Evolutionary conservation across 2,888 invertebrate genomes (phyloP), one percentile per base, ranked within the genome.

Genomic region (Sminthurides aquaticus): DNA sequence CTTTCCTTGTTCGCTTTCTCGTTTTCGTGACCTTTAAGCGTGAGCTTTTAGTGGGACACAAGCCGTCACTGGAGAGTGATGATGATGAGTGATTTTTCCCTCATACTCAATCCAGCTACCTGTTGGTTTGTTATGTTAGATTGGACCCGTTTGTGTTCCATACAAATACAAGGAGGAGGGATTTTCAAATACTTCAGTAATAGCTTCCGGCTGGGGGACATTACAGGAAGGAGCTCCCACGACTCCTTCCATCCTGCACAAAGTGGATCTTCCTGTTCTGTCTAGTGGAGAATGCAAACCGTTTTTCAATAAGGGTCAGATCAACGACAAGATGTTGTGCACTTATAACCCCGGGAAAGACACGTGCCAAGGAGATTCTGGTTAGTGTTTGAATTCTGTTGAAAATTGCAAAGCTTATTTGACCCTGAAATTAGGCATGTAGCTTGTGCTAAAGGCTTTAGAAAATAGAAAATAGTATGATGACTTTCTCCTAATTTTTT

Each of bases 281-380:
- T 52, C 60, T 3, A 59, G 29, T 18, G 5, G 57, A 55, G 62
- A 65, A 43, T 67, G 67, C 48, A 22, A 48, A 26, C 11, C 48
- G 24, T 64, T 22, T 8, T 67, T 64, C 25, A 48, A 54, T 3
- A 49, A 24, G 3, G 27, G 27, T 3, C 15, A 26, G 1, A 55
- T 64, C 28, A 61, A 52, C 1, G 43, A 43, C 1, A 67, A 61
- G 18, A 65, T 65, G 67, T n/a, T 67, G 5, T 67, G 67, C 49
- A 65, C 67, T 11, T 67, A 62, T 29, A 58, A 28, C 0, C 52
- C 59, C 1, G 67, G 67, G 24, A 56, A 49, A 26, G 67, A 67
- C 60, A 65, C 65, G 3, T 67, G 67, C 43, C 67, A 67, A 56
- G 67, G 55, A 49, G 48, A 48, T 52, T 25, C 22, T 18, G 26